Evolutionary conservation across 2,797 vertebrate genomes (phyloP), one percentile per base, ranked within the genome.

Genomic region (Etheostoma nigrum): DNA sequence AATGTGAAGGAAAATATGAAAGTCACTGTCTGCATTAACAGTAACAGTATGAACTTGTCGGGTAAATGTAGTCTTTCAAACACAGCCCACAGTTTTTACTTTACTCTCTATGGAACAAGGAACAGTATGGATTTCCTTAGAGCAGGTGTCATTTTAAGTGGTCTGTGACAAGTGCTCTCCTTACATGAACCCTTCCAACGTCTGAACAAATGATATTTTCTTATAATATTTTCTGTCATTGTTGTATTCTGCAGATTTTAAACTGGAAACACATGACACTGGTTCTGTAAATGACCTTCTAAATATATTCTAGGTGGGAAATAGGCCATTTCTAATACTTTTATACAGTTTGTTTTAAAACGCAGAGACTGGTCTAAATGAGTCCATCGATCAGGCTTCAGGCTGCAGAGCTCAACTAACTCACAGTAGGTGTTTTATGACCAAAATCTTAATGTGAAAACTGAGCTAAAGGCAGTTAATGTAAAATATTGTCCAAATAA

Each of bases 51-150:
- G 42, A 54, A 27, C 25, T 21, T 63, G 58, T 27, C 14, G 2
- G 74, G 30, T 36, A 11, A 66, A 44, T 53, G 10, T 57, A 5
- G 47, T 23, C 47, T 65, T 53, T 66, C 23, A 58, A 59, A 59
- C 44, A 30, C 36, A 62, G 44, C 59, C 18, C 21, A 30, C 59
- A 60, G 54, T 36, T 76, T 64, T 63, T 57, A 49, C 52, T 64
- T 55, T 4, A 12, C 61, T 61, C 57, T 52, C 44, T 47, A 60
- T n/a, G 49, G 45, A 49, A 23, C 18, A 5, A 14, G 40, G 18
- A 64, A 65, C 58, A 64, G 15, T 72, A 58, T 54, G 59, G 51
- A 84, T 74, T 55, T 49, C 62, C 40, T 40, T 19, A 15, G 7
- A 52, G 53, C 59, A 30, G 21, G 23, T 10, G 0, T 42, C 25